A percentile compares a stretch with the other conserved stretches of the same genome.
Conservation (phyloP, 2,888 invertebrate species). For the Sclerodermus sp. region DNA sequence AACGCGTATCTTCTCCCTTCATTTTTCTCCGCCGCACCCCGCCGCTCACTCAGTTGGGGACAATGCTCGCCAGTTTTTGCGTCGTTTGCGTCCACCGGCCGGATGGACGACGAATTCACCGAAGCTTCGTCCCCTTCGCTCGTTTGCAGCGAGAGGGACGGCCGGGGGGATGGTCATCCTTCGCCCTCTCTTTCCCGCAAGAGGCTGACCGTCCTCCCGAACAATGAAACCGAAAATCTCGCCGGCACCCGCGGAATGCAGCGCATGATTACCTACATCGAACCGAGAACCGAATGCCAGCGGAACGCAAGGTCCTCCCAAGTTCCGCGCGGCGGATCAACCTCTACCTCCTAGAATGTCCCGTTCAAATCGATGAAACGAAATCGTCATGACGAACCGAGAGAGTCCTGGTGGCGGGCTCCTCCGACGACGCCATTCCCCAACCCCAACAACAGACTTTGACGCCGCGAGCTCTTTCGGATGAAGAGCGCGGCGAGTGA, state of each 20-base stretch:
- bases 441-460: no score
- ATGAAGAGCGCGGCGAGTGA: no score
- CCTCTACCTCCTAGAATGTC: no score
- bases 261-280: constrained; percentile 46
- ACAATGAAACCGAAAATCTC: constrained; percentile 42
- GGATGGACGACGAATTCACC: constrained; percentile 34
- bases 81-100: constrained; percentile 49
- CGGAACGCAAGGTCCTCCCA: no score
- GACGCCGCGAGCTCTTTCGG: no score
- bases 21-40: constrained; percentile 14
- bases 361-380: no score
- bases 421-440: no score
- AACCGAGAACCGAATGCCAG: constrained; percentile 15
- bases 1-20: constrained; percentile 7
- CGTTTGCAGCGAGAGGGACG: no score
- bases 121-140: constrained; percentile 13
- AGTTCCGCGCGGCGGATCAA: no score
- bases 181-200: neutral
- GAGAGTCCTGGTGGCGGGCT: no score
- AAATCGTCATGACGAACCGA: no score
- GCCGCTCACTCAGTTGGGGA: constrained; percentile 36
- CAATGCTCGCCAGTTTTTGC: constrained; percentile 56
- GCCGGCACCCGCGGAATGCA: constrained; percentile 43
- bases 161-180: neutral
- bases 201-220: constrained; percentile 26